Evolutionary conservation across 2,888 invertebrate species (phyloP).

Genomic region (Julus scanicus): DNA sequence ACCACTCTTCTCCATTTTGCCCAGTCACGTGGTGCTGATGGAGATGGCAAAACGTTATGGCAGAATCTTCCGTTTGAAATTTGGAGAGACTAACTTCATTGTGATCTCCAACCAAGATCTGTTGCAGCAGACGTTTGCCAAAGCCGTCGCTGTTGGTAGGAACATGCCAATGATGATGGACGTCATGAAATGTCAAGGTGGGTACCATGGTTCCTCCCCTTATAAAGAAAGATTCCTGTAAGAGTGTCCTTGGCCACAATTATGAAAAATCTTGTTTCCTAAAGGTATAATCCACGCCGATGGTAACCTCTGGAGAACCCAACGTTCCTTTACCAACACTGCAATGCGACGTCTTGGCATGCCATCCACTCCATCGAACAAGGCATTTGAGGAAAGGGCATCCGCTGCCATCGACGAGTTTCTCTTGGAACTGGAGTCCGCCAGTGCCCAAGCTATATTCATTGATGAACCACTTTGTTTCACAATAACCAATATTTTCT

Average conservation of each 20-base stretch:
- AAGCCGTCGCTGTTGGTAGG: background rate
- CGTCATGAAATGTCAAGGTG: background rate
- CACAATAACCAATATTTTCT: background rate
- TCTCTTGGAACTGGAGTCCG: background rate
- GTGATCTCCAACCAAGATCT: background rate
- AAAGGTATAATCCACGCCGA: constrained; percentile 14
- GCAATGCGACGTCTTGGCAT: background rate
- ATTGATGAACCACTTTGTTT: background rate
- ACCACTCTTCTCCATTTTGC: constrained; percentile 66
- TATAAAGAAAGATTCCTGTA: no score
- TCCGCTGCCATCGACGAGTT: background rate
- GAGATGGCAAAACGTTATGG: background rate
- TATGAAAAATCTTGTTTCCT: no score
- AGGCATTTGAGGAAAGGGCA: background rate
- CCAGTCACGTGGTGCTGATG: background rate
- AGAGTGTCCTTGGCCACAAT: no score
- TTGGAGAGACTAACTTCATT: background rate
- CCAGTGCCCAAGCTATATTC: background rate
- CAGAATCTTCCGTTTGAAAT: background rate
- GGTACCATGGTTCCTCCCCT: background rate
- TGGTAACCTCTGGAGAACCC: background rate
- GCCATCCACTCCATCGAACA: background rate
- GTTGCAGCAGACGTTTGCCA: background rate
- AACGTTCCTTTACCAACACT: background rate
- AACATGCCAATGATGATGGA: background rate